Evolutionary conservation across 2,797 vertebrate genomes (phyloP), one percentile per base, ranked within the genome.

Genomic region (Ficedula albicollis): DNA sequence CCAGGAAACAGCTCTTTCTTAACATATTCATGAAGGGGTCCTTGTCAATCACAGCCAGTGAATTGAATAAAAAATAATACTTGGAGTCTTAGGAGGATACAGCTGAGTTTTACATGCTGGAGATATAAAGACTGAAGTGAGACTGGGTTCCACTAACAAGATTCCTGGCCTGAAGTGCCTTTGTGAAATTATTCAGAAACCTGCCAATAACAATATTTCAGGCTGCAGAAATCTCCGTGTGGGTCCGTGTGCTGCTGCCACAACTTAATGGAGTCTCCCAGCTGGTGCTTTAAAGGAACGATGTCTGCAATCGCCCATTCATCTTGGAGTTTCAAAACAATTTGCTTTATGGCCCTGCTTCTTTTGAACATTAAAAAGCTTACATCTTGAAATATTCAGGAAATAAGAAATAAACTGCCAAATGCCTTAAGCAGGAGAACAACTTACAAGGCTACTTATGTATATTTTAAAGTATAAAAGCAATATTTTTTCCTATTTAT

Each of bases 341-440:
- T 72, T 78, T 88, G 84, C 84, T 97, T 96, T 95, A 95, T 94
- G 84, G 83, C 39, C 18, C 77, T 73, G 75, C 83, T 93, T 94
- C 87, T 90, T 96, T 80, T 91, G 82, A 98, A 97, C 96, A 96
- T 96, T 97, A 97, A 96, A 97, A 96, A 92, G 88, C 73, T 91
- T 93, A 89, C 75, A 90, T 95, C 90, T 94, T 96, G 95, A 97
- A 96, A 91, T 92, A 96, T 85, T 96, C 86, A 94, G 79, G 94
- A 95, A 96, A 95, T 77, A 96, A 96, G 93, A 95, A 97, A 92
- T 78, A 95, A 94, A 96, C 62, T 91, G 84, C 54, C 84, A 96
- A 92, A 91, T 76, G 89, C 75, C 74, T 77, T 68, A 54, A 95
- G 85, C 66, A 60, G 83, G 73, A 94, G 88, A 93, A 94, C 34